Percentiles rank a stretch among this genome's conserved stretches.
These are phyloP conservation scores for Engystomops pustulosus DNA, from an alignment of 2,113 vertebrate species.

Conservation along the genomic window DNA sequence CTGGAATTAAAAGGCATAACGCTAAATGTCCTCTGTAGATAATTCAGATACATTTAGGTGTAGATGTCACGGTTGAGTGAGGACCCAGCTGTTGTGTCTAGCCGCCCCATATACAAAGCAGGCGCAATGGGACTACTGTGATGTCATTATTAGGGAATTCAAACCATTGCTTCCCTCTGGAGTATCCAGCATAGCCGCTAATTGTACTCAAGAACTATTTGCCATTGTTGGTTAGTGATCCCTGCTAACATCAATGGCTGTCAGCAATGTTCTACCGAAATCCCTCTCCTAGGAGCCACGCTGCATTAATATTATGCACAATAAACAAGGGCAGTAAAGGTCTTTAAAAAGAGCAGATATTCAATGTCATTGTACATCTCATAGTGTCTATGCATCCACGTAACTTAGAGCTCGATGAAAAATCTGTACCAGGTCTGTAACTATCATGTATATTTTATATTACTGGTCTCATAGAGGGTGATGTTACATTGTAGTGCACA, in stretches of 20 bases:
- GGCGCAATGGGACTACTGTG: constrained; percentile 24
- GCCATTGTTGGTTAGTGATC: constrained; percentile 3
- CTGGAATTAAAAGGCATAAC: neutral
- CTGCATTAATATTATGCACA: neutral
- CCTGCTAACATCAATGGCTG: constrained; percentile 7
- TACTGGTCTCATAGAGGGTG: no score
- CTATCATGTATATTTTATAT: no score
- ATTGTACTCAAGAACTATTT: constrained; percentile 6
- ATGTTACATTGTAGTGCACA: no score
- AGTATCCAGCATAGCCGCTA: constrained; percentile 9
- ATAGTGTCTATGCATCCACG: neutral
- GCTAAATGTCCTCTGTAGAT: constrained; percentile 29
- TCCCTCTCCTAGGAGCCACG: neutral
- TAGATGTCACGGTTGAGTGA: constrained; percentile 36
- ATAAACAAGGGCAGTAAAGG: neutral
- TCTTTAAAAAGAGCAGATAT: neutral
- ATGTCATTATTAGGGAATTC: constrained; percentile 51
- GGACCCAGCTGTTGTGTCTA: constrained; percentile 46
- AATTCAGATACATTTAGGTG: constrained; percentile 14
- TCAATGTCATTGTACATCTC: neutral
- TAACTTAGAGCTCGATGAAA: no score
- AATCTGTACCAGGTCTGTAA: no score
- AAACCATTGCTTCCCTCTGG: neutral
- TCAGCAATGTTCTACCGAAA: constrained; percentile 1
- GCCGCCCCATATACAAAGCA: constrained; percentile 15